Conservation (phyloP, 2,113 vertebrate genomes). For the Poeciliopsis occidentalis region DNA sequence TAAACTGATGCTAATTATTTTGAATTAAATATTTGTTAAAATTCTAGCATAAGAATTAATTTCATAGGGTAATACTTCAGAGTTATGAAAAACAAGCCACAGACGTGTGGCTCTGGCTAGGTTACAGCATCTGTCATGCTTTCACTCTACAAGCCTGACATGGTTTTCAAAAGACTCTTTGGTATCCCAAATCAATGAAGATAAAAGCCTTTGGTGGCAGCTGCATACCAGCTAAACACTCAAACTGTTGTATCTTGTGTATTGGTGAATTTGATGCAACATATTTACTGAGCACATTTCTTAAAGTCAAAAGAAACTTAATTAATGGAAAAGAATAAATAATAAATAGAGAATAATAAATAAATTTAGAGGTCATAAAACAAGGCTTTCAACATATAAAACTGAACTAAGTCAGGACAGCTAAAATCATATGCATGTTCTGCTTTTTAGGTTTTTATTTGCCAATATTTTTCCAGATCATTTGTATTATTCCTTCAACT, state of each 20-base stretch:
- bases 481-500: too few species aligned
- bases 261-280: too few species aligned
- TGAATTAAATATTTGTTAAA: neutral
- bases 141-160: neutral
- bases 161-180: neutral
- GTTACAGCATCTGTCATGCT: neutral
- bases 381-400: neutral
- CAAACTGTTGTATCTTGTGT: neutral
- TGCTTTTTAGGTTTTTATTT: too few species aligned
- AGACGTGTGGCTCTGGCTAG: neutral
- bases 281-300: neutral
- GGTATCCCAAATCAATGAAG: neutral
- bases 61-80: neutral
- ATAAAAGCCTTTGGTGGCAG: neutral
- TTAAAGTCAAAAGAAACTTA: neutral
- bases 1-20: neutral
- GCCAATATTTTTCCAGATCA: too few species aligned
- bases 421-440: too few species aligned
- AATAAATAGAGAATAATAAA: neutral
- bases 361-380: neutral
- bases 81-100: neutral
- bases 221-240: neutral
- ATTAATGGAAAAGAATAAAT: neutral
- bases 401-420: neutral
- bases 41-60: neutral